These are phyloP conservation scores for Pachydiplax longipennis DNA, from an alignment of 2,888 invertebrate species.

Conservation along the genomic window DNA sequence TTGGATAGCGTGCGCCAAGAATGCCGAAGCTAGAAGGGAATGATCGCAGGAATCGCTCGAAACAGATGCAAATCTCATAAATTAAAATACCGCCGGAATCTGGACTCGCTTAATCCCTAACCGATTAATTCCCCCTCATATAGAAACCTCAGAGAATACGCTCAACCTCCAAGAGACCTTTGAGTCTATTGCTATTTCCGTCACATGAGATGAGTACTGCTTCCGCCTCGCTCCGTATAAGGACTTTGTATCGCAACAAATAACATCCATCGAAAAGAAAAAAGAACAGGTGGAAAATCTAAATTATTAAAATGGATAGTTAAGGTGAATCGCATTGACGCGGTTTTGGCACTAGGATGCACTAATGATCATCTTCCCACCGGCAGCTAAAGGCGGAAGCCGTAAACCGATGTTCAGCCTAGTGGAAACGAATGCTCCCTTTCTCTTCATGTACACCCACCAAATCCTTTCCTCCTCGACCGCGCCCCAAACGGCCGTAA, in stretches of 20 bases:
- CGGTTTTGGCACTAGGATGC: not conserved
- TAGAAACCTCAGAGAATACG: no score
- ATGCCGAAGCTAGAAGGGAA: no score
- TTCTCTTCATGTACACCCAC: not conserved
- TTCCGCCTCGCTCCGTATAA: not conserved
- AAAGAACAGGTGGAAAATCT: not conserved
- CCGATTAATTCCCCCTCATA: no score
- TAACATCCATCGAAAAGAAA: not conserved
- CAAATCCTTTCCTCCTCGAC: not conserved
- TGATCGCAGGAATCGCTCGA: no score
- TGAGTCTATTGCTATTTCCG: no score
- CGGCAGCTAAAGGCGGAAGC: constrained; percentile 16
- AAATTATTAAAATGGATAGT: not conserved
- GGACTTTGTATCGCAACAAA: not conserved
- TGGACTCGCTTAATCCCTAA: no score
- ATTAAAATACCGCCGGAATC: no score
- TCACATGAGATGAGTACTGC: no score
- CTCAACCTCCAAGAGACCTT: no score
- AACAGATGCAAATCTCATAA: no score
- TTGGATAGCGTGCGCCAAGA: no score
- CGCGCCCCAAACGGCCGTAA: not conserved
- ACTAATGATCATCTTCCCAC: not conserved
- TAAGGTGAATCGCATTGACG: not conserved
- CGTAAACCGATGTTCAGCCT: not conserved
- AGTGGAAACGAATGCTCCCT: constrained; percentile 1